A percentile compares a stretch with the other conserved stretches of the same genome.
Evolutionary conservation across 2,888 invertebrate species (phyloP).

Genomic region (Melieria omissa): DNA sequence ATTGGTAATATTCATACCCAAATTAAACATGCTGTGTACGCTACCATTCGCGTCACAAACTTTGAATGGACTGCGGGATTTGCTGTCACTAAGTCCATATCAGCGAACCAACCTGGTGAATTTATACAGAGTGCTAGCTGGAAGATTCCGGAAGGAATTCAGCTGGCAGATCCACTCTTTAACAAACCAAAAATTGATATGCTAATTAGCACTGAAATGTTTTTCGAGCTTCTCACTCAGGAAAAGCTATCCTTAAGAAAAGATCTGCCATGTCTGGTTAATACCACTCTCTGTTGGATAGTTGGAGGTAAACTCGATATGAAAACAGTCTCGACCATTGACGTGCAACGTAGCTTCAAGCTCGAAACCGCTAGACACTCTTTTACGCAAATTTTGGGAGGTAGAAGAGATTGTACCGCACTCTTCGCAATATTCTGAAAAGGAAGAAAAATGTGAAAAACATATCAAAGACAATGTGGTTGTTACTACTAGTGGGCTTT

Average conservation of each 20-base stretch:
- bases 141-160: constrained; percentile 24
- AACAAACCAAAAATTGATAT: constrained; percentile 32
- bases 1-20: constrained; percentile 31
- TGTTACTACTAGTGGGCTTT: constrained; percentile 11
- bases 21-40: constrained; percentile 18
- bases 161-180: constrained; percentile 34
- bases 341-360: constrained; percentile 8
- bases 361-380: not conserved
- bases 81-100: constrained; percentile 36
- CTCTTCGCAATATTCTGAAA: not conserved
- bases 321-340: not conserved
- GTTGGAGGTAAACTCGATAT: constrained; percentile 3
- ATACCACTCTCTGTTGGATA: constrained; percentile 34
- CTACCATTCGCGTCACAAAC: constrained; percentile 27
- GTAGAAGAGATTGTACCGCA: constrained; percentile 17
- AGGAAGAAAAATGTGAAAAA: constrained; percentile 30
- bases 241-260: constrained; percentile 30
- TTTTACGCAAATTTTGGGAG: constrained; percentile 28
- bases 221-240: constrained; percentile 34
- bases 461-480: constrained; percentile 23
- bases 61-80: constrained; percentile 34
- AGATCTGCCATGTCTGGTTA: constrained; percentile 23
- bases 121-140: constrained; percentile 13
- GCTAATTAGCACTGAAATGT: constrained; percentile 32
- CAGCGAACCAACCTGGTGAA: constrained; percentile 25